A percentile compares a stretch with the other conserved stretches of the same genome.
phyloP scores from a whole-genome alignment of 2,113 vertebrate genomes.

The Melospiza melodia region DNA sequence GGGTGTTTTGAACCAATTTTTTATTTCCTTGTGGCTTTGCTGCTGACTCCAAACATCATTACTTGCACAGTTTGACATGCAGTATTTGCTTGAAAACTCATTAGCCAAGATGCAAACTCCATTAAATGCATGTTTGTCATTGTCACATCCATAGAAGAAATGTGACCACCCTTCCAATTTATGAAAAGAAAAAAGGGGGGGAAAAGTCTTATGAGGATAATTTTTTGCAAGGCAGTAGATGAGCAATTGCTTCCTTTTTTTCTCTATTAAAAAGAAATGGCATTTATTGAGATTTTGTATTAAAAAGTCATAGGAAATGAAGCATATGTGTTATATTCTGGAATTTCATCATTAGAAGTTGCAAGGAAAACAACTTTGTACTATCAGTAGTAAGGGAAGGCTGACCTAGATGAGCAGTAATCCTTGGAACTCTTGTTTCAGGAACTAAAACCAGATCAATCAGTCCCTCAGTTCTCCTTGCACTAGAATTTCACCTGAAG shows the following conservation, averaged over 20 bases:
- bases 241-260: neutral
- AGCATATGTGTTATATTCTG: neutral
- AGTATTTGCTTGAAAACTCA: slow-evolving; percentile 6
- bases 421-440: neutral
- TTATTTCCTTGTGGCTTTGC: slow-evolving; percentile 42
- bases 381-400: neutral
- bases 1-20: neutral
- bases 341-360: neutral
- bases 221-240: neutral
- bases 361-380: neutral
- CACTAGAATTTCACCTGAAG: slow-evolving; percentile 36
- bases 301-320: neutral
- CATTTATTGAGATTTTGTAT: neutral
- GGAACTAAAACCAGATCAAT: neutral
- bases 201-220: neutral
- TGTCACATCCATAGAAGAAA: neutral
- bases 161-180: neutral
- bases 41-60: slow-evolving; percentile 14
- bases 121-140: slow-evolving; percentile 9
- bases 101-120: neutral
- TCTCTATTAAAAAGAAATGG: neutral
- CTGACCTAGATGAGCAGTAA: neutral
- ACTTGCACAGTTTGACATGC: slow-evolving; percentile 6
- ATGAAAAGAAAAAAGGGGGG: neutral
- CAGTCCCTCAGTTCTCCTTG: neutral